phyloP scores from a whole-genome alignment of 2,888 invertebrate species.

The Melieria picta region DNA sequence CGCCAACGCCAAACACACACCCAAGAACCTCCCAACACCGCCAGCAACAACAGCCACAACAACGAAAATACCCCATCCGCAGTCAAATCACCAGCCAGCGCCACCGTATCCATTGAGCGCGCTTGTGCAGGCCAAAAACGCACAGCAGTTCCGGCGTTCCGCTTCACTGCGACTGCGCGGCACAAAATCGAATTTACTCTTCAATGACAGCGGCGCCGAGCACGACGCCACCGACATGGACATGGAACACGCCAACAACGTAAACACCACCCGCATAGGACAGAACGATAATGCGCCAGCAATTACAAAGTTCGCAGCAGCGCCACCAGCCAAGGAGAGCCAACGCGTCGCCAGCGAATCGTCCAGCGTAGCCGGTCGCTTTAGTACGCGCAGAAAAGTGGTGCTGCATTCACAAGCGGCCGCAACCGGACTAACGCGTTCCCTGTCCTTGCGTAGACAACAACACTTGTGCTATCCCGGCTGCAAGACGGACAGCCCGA shows the following conservation, averaged over 20 bases:
- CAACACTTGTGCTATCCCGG: conserved; percentile 32
- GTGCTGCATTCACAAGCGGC: conserved; percentile 42
- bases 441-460: conserved; percentile 48
- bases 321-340: conserved; percentile 11
- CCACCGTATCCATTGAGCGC: conserved; percentile 41
- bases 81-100: conserved; percentile 10
- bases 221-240: background rate
- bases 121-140: conserved; percentile 38
- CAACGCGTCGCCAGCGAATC: conserved; percentile 31
- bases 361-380: conserved; percentile 34
- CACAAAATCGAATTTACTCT: conserved; percentile 64
- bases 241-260: conserved; percentile 40
- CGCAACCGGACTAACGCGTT: conserved; percentile 46
- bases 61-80: conserved; percentile 35
- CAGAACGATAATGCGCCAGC: conserved; percentile 29
- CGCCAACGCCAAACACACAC: conserved; percentile 30
- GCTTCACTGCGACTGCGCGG: conserved; percentile 77
- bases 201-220: conserved; percentile 47
- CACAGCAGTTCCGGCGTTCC: conserved; percentile 70
- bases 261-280: conserved; percentile 35
- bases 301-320: conserved; percentile 31
- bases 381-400: conserved; percentile 43
- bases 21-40: background rate
- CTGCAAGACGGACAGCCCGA: conserved; percentile 47
- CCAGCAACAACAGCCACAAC: conserved; percentile 10